A percentile compares a stretch with the other conserved stretches of the same genome.
Evolutionary conservation across 2,113 vertebrate genomes (phyloP).

Genomic region (Rhynchomys soricoides): DNA sequence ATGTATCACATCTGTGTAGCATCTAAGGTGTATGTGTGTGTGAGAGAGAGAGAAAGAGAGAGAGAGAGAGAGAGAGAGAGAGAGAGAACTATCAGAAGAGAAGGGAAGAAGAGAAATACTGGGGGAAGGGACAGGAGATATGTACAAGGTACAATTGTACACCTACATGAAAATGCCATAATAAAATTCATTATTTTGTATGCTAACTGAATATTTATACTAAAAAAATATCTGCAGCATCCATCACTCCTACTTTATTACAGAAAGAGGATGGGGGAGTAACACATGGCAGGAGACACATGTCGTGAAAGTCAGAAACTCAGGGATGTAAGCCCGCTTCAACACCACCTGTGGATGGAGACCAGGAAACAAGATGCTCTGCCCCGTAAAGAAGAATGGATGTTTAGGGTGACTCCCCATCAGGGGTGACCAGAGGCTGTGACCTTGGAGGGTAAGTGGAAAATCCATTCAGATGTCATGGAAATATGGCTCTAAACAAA

Average conservation of each 20-base stretch:
- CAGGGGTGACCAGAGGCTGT: not conserved
- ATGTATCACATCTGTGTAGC: not conserved
- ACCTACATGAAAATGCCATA: not conserved
- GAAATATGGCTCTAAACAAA: not conserved
- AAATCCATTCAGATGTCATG: not conserved
- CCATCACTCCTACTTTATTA: not conserved
- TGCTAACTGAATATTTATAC: not conserved
- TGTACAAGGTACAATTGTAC: not conserved
- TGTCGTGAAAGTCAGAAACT: not conserved
- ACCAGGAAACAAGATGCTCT: not conserved
- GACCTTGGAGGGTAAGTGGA: not conserved
- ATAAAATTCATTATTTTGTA: not conserved
- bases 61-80: not conserved
- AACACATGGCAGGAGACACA: not conserved
- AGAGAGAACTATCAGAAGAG: not conserved
- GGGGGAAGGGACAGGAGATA: too few species aligned
- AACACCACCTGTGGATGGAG: not conserved
- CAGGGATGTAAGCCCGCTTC: not conserved
- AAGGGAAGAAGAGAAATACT: not conserved
- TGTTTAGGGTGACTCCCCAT: not conserved
- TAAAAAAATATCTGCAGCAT: not conserved
- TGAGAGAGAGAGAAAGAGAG: not conserved
- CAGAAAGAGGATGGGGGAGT: not conserved
- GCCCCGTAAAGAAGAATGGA: not conserved
- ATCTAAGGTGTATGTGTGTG: not conserved